Evolutionary conservation across 2,888 invertebrate species (phyloP).

Genomic region (Agonum fuliginosum): DNA sequence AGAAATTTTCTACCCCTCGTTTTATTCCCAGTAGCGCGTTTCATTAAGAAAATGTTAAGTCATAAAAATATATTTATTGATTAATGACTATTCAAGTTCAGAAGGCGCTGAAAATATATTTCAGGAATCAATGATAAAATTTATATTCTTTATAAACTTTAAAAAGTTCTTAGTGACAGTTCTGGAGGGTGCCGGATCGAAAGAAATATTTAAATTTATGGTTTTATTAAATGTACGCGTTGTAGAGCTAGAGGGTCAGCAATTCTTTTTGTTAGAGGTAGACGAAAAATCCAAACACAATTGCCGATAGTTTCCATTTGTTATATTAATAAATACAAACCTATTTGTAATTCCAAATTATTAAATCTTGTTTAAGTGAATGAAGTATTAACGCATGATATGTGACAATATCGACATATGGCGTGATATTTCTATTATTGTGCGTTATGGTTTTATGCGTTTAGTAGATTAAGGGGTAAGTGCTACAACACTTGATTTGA

Average conservation of each 20-base stretch:
- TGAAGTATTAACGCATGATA: constrained; percentile 35
- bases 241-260: constrained; percentile 12
- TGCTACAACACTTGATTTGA: neutral
- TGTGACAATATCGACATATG: constrained; percentile 40
- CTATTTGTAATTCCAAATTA: neutral
- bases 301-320: neutral
- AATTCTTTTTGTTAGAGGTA: neutral
- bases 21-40: constrained; percentile 62
- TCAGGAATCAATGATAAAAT: constrained; percentile 70
- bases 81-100: constrained; percentile 72
- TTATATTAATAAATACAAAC: neutral
- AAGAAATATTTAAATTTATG: constrained; percentile 53
- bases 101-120: constrained; percentile 70
- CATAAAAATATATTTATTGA: constrained; percentile 72
- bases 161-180: constrained; percentile 71
- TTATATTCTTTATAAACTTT: constrained; percentile 70
- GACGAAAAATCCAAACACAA: neutral
- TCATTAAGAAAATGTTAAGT: constrained; percentile 70
- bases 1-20: constrained; percentile 28
- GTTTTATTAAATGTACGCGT: constrained; percentile 41
- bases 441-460: constrained; percentile 9
- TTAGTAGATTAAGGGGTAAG: constrained; percentile 25
- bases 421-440: constrained; percentile 17
- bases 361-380: constrained; percentile 6
- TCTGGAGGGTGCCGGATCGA: constrained; percentile 65